A percentile compares a stretch with the other conserved stretches of the same genome.
These are phyloP conservation scores for Dunckerocampus dactyliophorus DNA, from an alignment of 2,113 vertebrate species.

Conservation along the genomic window DNA sequence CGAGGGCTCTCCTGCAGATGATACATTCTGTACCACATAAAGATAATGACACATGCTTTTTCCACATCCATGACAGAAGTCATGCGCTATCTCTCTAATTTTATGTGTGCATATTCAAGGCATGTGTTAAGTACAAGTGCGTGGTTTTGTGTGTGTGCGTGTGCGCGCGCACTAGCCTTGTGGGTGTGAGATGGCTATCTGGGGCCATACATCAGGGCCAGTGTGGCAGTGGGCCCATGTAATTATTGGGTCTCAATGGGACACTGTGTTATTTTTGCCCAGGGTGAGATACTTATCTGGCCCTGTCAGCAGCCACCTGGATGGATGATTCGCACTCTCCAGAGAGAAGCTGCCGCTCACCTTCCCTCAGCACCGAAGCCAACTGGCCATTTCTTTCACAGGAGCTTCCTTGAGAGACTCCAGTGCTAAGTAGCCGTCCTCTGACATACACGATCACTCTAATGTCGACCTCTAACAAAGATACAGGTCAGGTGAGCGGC, in stretches of 20 bases:
- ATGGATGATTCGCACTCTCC: constrained; percentile 63
- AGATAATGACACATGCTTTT: constrained; percentile 34
- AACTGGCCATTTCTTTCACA: constrained; percentile 32
- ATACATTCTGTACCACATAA: constrained; percentile 14
- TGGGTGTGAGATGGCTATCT: constrained; percentile 71
- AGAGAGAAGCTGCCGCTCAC: constrained; percentile 39
- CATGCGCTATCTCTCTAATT: constrained; percentile 21
- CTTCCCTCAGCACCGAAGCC: constrained; percentile 54
- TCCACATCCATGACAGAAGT: constrained; percentile 21
- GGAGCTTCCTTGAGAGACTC: constrained; percentile 9
- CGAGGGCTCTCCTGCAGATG: constrained; percentile 10
- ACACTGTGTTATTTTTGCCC: constrained; percentile 75
- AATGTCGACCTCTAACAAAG: constrained; percentile 8
- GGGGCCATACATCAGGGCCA: constrained; percentile 69
- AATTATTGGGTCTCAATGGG: constrained; percentile 76
- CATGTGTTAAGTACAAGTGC: constrained; percentile 49
- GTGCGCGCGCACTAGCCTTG: constrained; percentile 37
- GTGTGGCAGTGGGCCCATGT: constrained; percentile 63
- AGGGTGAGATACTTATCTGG: constrained; percentile 76
- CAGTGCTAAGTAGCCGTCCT: constrained; percentile 1
- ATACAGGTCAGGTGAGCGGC: not conserved
- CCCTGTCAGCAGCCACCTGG: constrained; percentile 71
- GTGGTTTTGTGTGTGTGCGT: constrained; percentile 4
- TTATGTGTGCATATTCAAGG: constrained; percentile 34
- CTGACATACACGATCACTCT: not conserved